Evolutionary conservation across 2,888 invertebrate species (phyloP).

Genomic region (Rhopalosiphum nymphaeae): DNA sequence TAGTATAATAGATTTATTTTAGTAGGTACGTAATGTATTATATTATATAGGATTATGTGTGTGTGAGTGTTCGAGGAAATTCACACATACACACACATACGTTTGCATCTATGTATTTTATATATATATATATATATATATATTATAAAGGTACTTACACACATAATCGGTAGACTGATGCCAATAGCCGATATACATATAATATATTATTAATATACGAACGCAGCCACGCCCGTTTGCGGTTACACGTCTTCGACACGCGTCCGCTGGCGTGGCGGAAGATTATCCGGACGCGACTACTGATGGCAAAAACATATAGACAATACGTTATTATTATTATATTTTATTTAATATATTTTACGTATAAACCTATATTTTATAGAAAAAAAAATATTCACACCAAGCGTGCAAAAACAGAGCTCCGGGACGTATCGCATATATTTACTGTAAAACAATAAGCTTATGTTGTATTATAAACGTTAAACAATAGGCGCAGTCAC

Average conservation of each 20-base stretch:
- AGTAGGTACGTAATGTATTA: neutral
- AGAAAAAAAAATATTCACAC: neutral
- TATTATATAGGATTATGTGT: neutral
- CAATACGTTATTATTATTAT: neutral
- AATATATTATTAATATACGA: neutral
- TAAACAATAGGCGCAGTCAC: neutral
- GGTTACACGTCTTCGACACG: slow-evolving; percentile 47
- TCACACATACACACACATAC: neutral
- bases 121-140: neutral
- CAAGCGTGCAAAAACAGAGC: neutral
- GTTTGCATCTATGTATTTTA: neutral
- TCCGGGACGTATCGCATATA: neutral
- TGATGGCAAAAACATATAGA: neutral
- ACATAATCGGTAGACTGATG: slow-evolving; percentile 8
- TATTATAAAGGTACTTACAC: neutral
- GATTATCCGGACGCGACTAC: neutral
- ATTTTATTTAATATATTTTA: neutral
- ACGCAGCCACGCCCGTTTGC: slow-evolving; percentile 37
- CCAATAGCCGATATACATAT: neutral
- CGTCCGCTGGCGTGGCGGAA: neutral
- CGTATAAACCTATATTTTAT: neutral
- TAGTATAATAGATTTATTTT: neutral
- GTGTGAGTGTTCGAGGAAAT: neutral
- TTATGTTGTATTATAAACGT: neutral
- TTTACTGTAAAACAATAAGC: neutral